These are phyloP conservation scores for Neria commutata DNA, from an alignment of 2,888 invertebrate genomes.

Conservation along the genomic window DNA sequence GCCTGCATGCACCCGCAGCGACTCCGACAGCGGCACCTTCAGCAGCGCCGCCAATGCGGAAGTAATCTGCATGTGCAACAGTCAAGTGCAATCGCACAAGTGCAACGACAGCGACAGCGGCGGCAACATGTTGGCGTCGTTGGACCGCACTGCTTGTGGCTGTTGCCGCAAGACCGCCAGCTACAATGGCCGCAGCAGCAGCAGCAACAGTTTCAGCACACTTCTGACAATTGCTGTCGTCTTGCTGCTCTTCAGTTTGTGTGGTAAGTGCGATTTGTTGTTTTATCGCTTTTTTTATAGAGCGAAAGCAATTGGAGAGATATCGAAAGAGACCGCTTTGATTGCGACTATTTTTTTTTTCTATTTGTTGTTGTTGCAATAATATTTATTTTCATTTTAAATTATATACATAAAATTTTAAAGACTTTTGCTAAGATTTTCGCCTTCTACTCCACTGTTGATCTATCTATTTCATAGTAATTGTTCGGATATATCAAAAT, in stretches of 20 bases:
- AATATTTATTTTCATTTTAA: too few relatives aligned
- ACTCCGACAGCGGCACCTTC: slow-evolving; percentile 13
- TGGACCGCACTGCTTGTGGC: slow-evolving; percentile 34
- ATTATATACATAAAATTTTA: too few relatives aligned
- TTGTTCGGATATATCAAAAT: too few relatives aligned
- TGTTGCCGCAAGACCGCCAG: slow-evolving; percentile 18
- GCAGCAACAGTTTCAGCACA: slow-evolving; percentile 8
- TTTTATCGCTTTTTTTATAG: background rate
- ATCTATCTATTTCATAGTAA: too few relatives aligned
- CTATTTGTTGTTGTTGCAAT: background rate
- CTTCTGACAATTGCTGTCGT: slow-evolving; percentile 25
- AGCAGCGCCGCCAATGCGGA: slow-evolving; percentile 34
- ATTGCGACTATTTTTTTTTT: background rate
- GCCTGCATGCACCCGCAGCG: slow-evolving; percentile 13
- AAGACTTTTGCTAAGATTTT: too few relatives aligned
- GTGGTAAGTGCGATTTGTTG: slow-evolving; percentile 26
- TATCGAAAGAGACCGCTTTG: background rate
- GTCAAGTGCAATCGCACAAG: slow-evolving; percentile 31
- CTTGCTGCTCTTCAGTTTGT: slow-evolving; percentile 30
- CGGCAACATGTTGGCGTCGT: slow-evolving; percentile 40
- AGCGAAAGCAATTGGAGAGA: background rate
- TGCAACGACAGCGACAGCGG: slow-evolving; percentile 18
- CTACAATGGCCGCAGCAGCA: slow-evolving; percentile 20
- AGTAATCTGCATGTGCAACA: slow-evolving; percentile 32
- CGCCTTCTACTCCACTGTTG: too few relatives aligned